Conservation (phyloP, 2,113 vertebrate genomes). For the Toxostoma redivivum region DNA sequence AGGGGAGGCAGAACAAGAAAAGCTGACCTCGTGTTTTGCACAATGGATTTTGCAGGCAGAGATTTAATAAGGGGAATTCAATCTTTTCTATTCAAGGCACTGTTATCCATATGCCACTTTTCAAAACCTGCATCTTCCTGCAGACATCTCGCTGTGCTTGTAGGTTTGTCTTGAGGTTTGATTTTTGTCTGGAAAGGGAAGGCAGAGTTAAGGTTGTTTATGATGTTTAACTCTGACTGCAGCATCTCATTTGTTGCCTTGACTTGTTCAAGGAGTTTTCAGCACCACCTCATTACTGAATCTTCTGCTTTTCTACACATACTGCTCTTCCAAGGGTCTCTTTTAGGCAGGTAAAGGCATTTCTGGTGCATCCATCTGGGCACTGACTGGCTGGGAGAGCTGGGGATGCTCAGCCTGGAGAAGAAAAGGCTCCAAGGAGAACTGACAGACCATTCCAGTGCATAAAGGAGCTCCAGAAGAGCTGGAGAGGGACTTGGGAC, state of each 20-base stretch:
- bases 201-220: not conserved
- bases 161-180: not conserved
- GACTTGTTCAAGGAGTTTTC: not conserved
- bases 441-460: rapidly evolving
- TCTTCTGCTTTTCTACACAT: not conserved
- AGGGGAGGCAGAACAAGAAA: not conserved
- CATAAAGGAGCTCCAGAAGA: not conserved
- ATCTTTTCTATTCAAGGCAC: not conserved
- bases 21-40: not conserved
- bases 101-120: not conserved
- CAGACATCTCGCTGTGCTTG: not conserved
- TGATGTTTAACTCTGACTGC: not conserved
- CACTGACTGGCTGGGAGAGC: not conserved
- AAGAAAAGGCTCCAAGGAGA: not conserved
- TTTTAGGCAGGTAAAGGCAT: not conserved
- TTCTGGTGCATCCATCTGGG: not conserved
- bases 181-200: not conserved
- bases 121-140: not conserved
- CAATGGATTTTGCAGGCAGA: not conserved
- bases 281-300: not conserved
- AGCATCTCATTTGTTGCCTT: not conserved
- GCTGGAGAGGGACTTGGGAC: not conserved
- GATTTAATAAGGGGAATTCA: not conserved
- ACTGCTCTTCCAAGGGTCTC: not conserved
- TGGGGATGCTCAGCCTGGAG: not conserved